Base-by-base conservation (phyloP, 1,140 invertebrate species). In the Philotrypesis tridentata region DNA sequence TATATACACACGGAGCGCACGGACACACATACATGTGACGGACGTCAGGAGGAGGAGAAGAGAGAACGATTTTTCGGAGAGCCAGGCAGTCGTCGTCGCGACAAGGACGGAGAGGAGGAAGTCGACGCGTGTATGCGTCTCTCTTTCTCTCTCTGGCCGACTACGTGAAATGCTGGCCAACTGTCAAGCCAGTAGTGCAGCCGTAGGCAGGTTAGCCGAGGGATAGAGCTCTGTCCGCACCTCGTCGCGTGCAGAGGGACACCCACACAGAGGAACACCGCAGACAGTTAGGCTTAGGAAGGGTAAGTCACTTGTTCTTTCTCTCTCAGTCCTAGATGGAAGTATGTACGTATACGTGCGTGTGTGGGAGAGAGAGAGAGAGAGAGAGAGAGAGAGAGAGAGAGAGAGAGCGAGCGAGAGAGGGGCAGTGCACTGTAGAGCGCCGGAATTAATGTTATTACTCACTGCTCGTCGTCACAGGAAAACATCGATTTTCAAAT, bases 401-500 rank as follows among this genome's bases (percentile, higher is more conserved):
- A n/a, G 37, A 29, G 60, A 76, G 60, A 76, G 31, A 23, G 67
- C 4, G 61, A 70, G 43, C n/a, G 31, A 67, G 77, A 80, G 21
- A 80, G 29, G 61, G 31, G 29, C 23, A 63, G 48, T 55, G 48
- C 48, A 55, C 48, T 55, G 48, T 55, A 55, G 48, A 80, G 72
- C 27, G 43, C 61, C 61, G 63, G 72, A 81, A 81, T 81, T 81
- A 55, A 81, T 74, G 60, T 75, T 74, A 74, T 67, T 80, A 55
- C 70, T 80, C 70, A 61, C 70, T 61, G 25, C 73, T 61, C 80
- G 40, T 71, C 43, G 37, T 74, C 61, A 73, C 75, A 77, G 81
- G 74, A 77, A 78, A 78, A 73, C 75, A 73, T 82, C 75, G 68
- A 77, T 78, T 82, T 82, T 82, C 74, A 82, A 78, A 82, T 73